These are phyloP conservation scores for Cephus spinipes DNA, from an alignment of 2,888 invertebrate genomes.

Conservation along the genomic window DNA sequence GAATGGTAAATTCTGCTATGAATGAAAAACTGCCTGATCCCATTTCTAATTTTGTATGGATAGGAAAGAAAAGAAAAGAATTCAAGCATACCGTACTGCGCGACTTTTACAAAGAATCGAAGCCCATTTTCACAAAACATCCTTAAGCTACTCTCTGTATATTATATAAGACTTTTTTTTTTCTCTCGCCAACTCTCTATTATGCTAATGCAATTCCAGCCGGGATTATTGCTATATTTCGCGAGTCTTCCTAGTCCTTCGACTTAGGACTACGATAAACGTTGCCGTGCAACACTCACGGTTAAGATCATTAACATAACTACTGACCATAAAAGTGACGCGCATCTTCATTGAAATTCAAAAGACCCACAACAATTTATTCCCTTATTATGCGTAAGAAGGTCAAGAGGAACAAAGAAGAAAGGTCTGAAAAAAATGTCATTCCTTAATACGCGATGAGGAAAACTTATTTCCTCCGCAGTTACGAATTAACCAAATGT, in stretches of 20 bases:
- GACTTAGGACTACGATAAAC: not conserved
- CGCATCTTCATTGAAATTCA: not conserved
- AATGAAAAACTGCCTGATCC: no score
- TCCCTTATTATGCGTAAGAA: not conserved
- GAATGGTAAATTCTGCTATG: no score
- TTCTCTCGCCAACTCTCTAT: not conserved
- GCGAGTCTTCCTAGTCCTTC: not conserved
- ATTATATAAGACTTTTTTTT: not conserved
- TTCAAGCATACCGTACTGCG: not conserved
- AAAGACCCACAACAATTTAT: not conserved
- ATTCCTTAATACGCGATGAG: no score
- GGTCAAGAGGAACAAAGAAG: not conserved
- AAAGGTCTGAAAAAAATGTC: not conserved
- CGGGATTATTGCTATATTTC: not conserved
- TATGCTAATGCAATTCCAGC: not conserved
- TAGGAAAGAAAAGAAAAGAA: not conserved
- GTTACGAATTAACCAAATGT: not conserved
- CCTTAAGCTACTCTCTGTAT: not conserved
- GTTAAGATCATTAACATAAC: not conserved
- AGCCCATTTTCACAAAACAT: not conserved
- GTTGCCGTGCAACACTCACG: not conserved
- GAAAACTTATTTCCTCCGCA: not conserved
- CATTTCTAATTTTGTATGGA: no score
- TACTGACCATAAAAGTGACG: not conserved
- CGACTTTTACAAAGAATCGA: not conserved